Percentiles rank a stretch among this genome's conserved stretches.
Evolutionary conservation across 2,113 vertebrate genomes (phyloP).

Genomic region (Eulemur rufifrons): DNA sequence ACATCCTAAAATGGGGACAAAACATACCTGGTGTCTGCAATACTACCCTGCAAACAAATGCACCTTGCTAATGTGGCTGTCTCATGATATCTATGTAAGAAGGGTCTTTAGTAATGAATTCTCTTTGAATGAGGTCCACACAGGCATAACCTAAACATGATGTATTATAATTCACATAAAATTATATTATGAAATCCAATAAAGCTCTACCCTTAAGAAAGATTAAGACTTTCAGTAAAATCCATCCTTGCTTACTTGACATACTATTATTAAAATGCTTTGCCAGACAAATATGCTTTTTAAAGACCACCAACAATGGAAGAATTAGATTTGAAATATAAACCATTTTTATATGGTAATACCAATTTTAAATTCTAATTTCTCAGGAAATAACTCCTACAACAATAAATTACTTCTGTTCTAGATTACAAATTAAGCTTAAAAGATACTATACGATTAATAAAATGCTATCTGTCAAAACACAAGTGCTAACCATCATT

Average conservation of each 20-base stretch:
- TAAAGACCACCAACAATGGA: neutral
- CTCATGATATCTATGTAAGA: neutral
- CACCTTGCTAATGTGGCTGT: neutral
- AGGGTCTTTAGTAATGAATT: neutral
- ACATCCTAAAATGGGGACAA: neutral
- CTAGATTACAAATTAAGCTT: slow-evolving; percentile 7
- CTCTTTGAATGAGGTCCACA: neutral
- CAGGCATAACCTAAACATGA: neutral
- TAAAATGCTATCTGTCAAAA: slow-evolving; percentile 22
- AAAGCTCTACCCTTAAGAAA: slow-evolving; percentile 14
- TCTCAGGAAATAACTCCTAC: neutral
- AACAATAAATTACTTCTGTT: neutral
- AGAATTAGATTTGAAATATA: slow-evolving; percentile 22
- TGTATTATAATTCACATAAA: neutral
- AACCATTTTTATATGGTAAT: neutral
- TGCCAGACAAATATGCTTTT: neutral
- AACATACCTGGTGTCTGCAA: neutral
- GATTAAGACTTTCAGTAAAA: slow-evolving; percentile 10
- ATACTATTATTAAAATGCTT: neutral
- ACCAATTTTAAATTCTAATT: slow-evolving; percentile 21
- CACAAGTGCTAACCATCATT: neutral
- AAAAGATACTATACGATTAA: slow-evolving; percentile 34
- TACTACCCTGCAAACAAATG: neutral
- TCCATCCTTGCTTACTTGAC: neutral
- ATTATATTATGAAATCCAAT: neutral